Evolutionary conservation across 1,140 invertebrate species (phyloP), one percentile per base, ranked within the genome.

Genomic region (Heterodera carotae): DNA sequence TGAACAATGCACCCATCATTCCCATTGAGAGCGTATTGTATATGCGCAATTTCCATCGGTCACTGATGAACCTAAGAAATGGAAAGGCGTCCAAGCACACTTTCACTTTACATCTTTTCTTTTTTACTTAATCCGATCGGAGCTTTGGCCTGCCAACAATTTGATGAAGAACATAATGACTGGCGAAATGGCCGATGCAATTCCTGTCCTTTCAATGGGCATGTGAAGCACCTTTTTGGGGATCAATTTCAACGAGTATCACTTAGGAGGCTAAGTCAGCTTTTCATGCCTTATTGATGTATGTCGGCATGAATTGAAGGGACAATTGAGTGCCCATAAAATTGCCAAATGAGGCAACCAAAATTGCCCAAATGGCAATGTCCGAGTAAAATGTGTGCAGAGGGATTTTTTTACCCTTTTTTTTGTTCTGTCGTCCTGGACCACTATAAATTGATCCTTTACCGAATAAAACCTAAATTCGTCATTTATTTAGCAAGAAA

Each of bases 111-210:
- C 34, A 18, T 4, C 27, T 0, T 6, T 7, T n/a, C 27, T 3
- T 29, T 73, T 34, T 29, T 76, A 80, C 82, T 62, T 79, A 27
- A 82, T 82, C 56, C 75, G 39, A 73, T 82, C 81, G 27, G 82
- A 84, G 22, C 64, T 75, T 68, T 82, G 81, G 29, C 82, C 82
- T n/a, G 82, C 82, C 29, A 86, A 34, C 33, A 84, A 66, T 69
- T 84, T 84, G 69, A 84, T 84, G 78, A 84, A 84, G 66, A 84
- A 84, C 84, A 86, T 84, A 68, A 84, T 84, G 53, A 84, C 36
- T 15, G 84, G 82, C 7, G 84, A 84, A n/a, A 84, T 53, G 48
- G 82, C 82, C n/a, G 83, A 85, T 18, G 82, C 84, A 39, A 85
- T 77, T 7, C 82, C 82, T 36, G 82, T 84, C 48, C 85, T 80